Evolutionary conservation across 2,113 vertebrate species (phyloP), one percentile per base, ranked within the genome.

Genomic region (Aphyosemion australe): DNA sequence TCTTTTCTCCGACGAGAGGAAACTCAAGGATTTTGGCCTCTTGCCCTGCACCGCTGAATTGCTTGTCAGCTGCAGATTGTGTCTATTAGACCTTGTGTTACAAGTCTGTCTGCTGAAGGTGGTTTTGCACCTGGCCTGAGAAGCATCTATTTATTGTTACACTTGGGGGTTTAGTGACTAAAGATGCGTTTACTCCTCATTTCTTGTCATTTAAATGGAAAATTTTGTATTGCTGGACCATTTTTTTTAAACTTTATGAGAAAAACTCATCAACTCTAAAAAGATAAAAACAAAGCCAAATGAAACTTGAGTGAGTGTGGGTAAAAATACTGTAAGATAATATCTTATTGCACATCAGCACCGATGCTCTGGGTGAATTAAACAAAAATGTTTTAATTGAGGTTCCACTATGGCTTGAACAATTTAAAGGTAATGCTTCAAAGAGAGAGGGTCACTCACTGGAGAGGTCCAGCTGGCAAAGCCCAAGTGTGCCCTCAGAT

Each of bases 1-100:
- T 88, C 83, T 81, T 79, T 80, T 78, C 78, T 85, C 76, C 78
- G 82, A 88, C 63, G 85, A 78, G 37, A 60, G 85, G 85, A 89
- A 53, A 83, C 87, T 86, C 77, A 45, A 86, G 85, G 82, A 85
- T 90, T 89, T 78, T 90, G 88, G 87, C 84, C 84, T 65, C 80
- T 73, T 46, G 80, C 87, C 84, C 81, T 59, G 70, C 31, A 73
- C 67, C 71, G 80, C 81, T 76, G 80, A 80, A 84, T 61, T 82
- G 85, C 71, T 78, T 90, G 88, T 90, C 80, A 89, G 82, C 82
- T 85, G 79, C 84, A 82, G 77, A 58, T 77, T 82, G 61, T 84
- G 84, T 86, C 79, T 81, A 84, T 87, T 82, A 87, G 74, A 48
- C 69, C 41, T 61, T 48, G 61, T 65, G 65, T 76, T 79, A 51